Percentiles rank a stretch among this genome's conserved stretches.
These are phyloP conservation scores for Neotoxoptera formosana DNA, from an alignment of 1,140 invertebrate species.

Conservation along the genomic window DNA sequence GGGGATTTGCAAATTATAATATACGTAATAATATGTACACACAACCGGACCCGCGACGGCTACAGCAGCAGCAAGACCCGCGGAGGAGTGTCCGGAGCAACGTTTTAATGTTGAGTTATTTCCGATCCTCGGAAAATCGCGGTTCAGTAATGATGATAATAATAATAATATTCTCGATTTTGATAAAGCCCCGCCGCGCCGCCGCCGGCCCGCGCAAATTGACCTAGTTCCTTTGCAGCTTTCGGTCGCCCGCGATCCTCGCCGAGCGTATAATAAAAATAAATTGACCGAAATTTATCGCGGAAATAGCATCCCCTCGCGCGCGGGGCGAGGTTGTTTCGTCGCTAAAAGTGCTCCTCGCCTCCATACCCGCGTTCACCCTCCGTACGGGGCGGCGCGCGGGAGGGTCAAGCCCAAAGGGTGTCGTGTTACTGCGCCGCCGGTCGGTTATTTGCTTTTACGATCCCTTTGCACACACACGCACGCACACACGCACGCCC, in stretches of 20 bases:
- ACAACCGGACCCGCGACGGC: background rate
- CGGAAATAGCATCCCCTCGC: background rate
- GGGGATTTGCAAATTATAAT: background rate
- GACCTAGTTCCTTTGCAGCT: slow-evolving; percentile 2
- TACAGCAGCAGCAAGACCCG: background rate
- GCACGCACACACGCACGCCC: background rate
- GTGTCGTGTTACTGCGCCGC: slow-evolving; percentile 13
- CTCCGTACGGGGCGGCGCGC: background rate
- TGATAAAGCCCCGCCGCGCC: background rate
- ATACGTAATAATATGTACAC: background rate
- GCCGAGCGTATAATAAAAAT: slow-evolving; percentile 29
- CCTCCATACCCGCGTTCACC: background rate
- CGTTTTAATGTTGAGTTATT: slow-evolving; percentile 10
- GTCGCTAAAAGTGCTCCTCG: background rate
- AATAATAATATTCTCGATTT: slow-evolving; percentile 11
- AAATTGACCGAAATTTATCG: slow-evolving; percentile 36
- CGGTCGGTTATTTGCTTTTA: slow-evolving; percentile 26
- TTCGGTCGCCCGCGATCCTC: background rate
- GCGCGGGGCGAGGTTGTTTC: background rate
- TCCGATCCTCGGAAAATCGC: background rate
- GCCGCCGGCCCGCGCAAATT: background rate
- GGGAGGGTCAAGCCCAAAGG: background rate
- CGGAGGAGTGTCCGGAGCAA: background rate
- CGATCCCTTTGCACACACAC: background rate
- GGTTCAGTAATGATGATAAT: background rate